Evolutionary conservation across 1,140 invertebrate genomes (phyloP), one percentile per base, ranked within the genome.

Genomic region (Trichonephila clavata): DNA sequence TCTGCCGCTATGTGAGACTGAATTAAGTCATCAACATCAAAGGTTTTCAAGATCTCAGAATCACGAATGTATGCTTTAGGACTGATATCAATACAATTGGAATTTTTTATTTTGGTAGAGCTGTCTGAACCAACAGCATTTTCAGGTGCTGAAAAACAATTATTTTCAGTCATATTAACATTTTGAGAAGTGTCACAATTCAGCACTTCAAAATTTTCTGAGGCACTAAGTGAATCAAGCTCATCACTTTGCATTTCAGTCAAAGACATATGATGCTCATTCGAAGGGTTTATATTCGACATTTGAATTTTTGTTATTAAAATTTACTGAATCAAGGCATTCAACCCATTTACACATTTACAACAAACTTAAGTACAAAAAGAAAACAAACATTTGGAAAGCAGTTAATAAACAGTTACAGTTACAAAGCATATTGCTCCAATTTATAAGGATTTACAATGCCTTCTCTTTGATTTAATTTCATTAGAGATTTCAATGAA

Each of bases 171-270:
- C 18, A 84, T n/a, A 59, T 18, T 84, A 59, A n/a, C 50, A 59
- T 84, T 57, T 59, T 24, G 21, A 24, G 18, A 59, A 4, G 21
- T 84, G 59, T 84, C 83, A 84, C 83, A 77, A 77, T 32, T 24
- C 24, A 84, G 32, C n/a, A 84, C 21, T 57, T 84, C 83, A 59
- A 84, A 84, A 59, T 84, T 60, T 13, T 18, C 83, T 13, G 39
- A 50, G 83, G 83, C 83, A 84, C 83, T 59, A 21, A 57, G 83
- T 84, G 83, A 60, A 84, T 84, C 43, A 60, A 84, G 24, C 83
- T 84, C 83, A 60, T 24, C 43, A 16, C 83, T 50, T 59, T 59
- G 83, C 50, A 20, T 50, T 24, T 59, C 50, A 80, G 24, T 14
- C 27, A 39, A 39, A 39, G 32, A 39, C 4, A 43, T 24, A 43